Percentiles rank a stretch among this genome's conserved stretches.
phyloP scores from a whole-genome alignment of 2,113 vertebrate species.

The Phodopus roborovskii region DNA sequence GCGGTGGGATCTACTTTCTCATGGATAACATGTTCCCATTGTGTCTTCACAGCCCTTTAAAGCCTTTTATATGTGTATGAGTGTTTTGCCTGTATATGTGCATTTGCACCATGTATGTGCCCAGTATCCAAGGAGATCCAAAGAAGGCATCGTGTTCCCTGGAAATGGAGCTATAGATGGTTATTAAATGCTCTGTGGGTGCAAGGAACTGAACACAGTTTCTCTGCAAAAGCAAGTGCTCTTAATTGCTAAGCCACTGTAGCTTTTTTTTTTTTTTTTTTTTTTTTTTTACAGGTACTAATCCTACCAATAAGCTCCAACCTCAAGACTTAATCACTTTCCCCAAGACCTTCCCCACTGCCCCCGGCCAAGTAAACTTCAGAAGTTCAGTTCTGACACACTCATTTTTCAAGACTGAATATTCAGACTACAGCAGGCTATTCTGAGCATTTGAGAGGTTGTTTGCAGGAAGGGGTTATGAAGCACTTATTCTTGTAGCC shows the following conservation, averaged over 20 bases:
- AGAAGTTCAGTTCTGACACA: background rate
- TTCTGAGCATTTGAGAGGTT: background rate
- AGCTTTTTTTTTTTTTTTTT: background rate
- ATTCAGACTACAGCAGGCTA: background rate
- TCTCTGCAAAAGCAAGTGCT: background rate
- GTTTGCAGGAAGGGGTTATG: background rate
- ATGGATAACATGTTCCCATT: background rate
- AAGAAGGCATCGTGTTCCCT: background rate
- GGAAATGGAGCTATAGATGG: background rate
- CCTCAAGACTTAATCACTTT: background rate
- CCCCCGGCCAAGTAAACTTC: background rate
- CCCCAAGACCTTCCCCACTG: background rate
- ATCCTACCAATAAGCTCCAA: background rate
- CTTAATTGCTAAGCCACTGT: background rate
- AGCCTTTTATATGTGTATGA: background rate
- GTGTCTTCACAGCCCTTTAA: background rate
- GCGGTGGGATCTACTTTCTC: background rate
- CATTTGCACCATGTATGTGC: background rate
- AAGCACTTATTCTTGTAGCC: background rate
- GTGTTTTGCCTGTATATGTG: background rate
- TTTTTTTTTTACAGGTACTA: background rate
- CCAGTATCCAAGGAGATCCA: background rate
- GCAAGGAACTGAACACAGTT: background rate
- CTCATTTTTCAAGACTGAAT: background rate
- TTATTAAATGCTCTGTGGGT: background rate